phyloP scores from a whole-genome alignment of 2,113 vertebrate genomes.

The Chrysemys picta region DNA sequence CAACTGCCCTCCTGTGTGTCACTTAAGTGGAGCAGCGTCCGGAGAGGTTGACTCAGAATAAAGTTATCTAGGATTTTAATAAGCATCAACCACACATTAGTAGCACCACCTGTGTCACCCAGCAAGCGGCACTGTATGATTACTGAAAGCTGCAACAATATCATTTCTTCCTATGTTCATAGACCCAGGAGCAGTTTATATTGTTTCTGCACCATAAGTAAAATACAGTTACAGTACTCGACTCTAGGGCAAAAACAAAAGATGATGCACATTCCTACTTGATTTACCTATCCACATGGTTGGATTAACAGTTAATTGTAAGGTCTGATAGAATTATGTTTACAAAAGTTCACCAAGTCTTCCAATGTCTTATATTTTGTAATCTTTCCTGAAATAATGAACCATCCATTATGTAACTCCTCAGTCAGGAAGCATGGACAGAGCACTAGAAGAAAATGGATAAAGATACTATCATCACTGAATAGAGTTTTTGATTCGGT shows the following conservation, averaged over 20 bases:
- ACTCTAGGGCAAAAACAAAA: no score
- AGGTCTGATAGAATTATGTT: constrained; percentile 71
- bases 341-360: constrained; percentile 82
- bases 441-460: constrained; percentile 46
- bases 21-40: background rate
- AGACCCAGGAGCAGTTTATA: no score
- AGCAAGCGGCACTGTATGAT: no score
- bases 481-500: no score
- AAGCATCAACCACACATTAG: background rate
- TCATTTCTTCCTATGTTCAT: no score
- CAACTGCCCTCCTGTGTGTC: background rate
- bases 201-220: no score
- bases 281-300: constrained; percentile 82
- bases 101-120: background rate
- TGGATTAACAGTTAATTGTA: constrained; percentile 78
- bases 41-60: background rate
- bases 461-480: no score
- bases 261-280: no score
- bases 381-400: constrained; percentile 77
- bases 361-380: constrained; percentile 72
- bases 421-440: constrained; percentile 88
- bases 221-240: no score
- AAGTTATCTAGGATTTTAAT: background rate
- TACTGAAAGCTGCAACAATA: no score
- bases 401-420: constrained; percentile 66